phyloP scores from a whole-genome alignment of 2,888 invertebrate species.

The Clunio marinus region DNA sequence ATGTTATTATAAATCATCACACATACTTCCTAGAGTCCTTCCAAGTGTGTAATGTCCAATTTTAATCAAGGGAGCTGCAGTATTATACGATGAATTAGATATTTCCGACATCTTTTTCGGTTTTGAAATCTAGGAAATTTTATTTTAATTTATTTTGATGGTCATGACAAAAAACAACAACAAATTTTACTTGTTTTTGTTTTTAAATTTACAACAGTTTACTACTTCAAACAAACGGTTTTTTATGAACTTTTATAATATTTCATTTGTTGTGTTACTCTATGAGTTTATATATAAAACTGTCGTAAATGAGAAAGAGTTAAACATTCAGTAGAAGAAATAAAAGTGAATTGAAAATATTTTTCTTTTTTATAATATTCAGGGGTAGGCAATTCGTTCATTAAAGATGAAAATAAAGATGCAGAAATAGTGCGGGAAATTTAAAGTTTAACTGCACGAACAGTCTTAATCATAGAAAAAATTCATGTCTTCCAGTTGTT shows the following conservation, averaged over 20 bases:
- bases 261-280: too few species aligned
- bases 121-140: neutral
- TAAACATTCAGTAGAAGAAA: too few species aligned
- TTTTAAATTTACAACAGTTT: too few species aligned
- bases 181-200: too few species aligned
- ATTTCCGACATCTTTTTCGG: neutral
- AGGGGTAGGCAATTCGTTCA: too few species aligned
- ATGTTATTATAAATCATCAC: neutral
- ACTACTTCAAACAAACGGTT: too few species aligned
- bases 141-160: neutral
- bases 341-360: too few species aligned
- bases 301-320: too few species aligned
- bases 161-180: neutral
- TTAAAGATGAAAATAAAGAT: neutral
- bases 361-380: too few species aligned
- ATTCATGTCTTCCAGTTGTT: conserved; percentile 59
- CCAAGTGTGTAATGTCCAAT: conserved; percentile 96
- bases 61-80: conserved; percentile 65
- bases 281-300: too few species aligned
- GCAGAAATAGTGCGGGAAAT: neutral
- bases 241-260: too few species aligned
- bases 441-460: too few species aligned
- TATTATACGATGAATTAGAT: neutral
- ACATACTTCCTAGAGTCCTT: conserved; percentile 48
- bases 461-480: conserved; percentile 54